These are phyloP conservation scores for Lasioglossum baleicum DNA, from an alignment of 1,140 invertebrate genomes.

Conservation along the genomic window DNA sequence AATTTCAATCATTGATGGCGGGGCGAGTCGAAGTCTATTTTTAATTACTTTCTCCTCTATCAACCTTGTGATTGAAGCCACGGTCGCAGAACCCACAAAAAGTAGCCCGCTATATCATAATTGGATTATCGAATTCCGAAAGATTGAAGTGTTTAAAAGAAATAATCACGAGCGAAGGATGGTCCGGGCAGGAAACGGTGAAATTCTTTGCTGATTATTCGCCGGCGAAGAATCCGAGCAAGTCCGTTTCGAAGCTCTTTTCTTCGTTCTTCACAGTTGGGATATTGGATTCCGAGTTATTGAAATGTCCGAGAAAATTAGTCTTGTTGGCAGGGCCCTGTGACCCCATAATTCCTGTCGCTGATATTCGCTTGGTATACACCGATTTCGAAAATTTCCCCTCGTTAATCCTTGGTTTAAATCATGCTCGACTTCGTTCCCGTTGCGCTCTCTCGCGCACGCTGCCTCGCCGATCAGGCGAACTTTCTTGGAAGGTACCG, in stretches of 20 bases:
- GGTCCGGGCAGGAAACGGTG: constrained; percentile 9
- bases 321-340: not conserved
- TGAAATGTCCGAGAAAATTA: constrained; percentile 27
- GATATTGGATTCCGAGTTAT: constrained; percentile 47
- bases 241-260: constrained; percentile 35
- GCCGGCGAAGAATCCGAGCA: constrained; percentile 26
- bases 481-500: constrained; percentile 16
- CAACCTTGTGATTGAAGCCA: not conserved
- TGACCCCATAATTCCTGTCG: constrained; percentile 36
- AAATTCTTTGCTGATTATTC: constrained; percentile 48
- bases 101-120: not conserved
- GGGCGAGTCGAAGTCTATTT: not conserved
- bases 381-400: constrained; percentile 25
- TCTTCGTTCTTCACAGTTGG: constrained; percentile 25
- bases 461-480: not conserved
- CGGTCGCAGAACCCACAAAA: too few relatives aligned
- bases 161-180: constrained; percentile 28
- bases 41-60: not conserved
- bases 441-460: too few relatives aligned
- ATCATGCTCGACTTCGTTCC: constrained; percentile 24
- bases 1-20: not conserved
- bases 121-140: constrained; percentile 36
- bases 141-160: constrained; percentile 47
- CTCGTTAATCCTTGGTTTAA: constrained; percentile 27
- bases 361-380: constrained; percentile 22